A percentile compares a stretch with the other conserved stretches of the same genome.
These are phyloP conservation scores for Propsilocerus akamusi DNA, from an alignment of 1,140 invertebrate genomes.

Conservation along the genomic window DNA sequence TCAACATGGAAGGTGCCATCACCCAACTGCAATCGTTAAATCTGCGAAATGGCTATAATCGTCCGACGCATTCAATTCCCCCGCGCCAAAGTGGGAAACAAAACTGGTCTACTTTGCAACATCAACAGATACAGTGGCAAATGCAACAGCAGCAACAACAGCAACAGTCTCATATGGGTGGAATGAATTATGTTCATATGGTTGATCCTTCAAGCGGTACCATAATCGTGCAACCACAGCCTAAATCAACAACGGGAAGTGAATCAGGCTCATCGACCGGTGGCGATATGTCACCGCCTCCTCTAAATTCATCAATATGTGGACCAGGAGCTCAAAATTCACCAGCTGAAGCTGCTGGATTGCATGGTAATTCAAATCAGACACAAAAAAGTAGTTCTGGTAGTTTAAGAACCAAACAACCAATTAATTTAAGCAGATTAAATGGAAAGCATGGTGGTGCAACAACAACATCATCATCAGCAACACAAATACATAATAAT, in stretches of 20 bases:
- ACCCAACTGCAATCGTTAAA: constrained; percentile 17
- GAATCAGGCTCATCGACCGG: constrained; percentile 17
- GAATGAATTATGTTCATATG: constrained; percentile 23
- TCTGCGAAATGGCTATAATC: constrained; percentile 17
- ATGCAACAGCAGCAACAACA: constrained; percentile 24
- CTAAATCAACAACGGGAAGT: constrained; percentile 21
- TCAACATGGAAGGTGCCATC: constrained; percentile 13
- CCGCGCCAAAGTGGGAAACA: constrained; percentile 10
- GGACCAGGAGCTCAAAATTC: constrained; percentile 11
- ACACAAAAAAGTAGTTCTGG: neutral
- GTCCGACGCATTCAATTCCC: constrained; percentile 11
- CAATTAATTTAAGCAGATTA: neutral
- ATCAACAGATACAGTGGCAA: constrained; percentile 12
- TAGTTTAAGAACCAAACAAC: neutral
- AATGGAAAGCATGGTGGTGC: neutral
- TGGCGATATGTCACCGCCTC: constrained; percentile 19
- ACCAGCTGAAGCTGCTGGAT: constrained; percentile 13
- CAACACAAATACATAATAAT: neutral
- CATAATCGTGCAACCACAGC: constrained; percentile 22
- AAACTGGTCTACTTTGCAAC: constrained; percentile 13
- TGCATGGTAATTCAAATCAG: neutral
- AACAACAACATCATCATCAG: neutral
- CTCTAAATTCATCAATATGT: too few species aligned
- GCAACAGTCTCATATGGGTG: constrained; percentile 17
- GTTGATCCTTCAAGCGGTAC: constrained; percentile 21